Evolutionary conservation across 2,113 vertebrate genomes (phyloP).

Genomic region (Corythornis vintsioides): DNA sequence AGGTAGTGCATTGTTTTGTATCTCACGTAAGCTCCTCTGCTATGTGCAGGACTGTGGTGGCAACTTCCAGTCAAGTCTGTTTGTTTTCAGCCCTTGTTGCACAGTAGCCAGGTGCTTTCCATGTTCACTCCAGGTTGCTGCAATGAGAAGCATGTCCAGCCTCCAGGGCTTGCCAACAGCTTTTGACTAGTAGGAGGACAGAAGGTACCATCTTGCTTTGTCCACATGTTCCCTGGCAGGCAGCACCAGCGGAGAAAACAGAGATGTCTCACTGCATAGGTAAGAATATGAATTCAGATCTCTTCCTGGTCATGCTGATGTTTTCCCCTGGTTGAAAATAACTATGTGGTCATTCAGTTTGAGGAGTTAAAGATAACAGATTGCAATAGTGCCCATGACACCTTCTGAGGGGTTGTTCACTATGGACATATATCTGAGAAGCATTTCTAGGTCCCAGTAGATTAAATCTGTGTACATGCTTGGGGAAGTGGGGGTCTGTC

Average conservation of each 20-base stretch:
- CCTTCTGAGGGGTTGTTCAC: not conserved
- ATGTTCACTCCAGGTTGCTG: not conserved
- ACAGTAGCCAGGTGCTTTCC: conserved; percentile 57
- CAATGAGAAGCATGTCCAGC: conserved; percentile 6
- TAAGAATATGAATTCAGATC: not conserved
- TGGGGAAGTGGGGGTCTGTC: not conserved
- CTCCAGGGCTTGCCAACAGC: not conserved
- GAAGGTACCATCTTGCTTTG: not conserved
- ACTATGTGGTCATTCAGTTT: not conserved
- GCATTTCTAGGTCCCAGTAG: not conserved
- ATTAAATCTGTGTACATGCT: not conserved
- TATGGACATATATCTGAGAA: not conserved
- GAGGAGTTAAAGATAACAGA: not conserved
- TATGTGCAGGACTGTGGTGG: not conserved
- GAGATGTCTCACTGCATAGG: not conserved
- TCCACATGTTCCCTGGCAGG: not conserved
- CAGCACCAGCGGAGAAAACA: not conserved
- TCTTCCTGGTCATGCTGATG: not conserved
- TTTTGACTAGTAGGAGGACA: not conserved
- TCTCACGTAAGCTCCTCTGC: not conserved
- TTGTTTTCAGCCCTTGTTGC: conserved; percentile 45
- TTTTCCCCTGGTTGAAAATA: not conserved
- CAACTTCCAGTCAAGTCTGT: conserved; percentile 38
- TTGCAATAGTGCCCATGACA: not conserved
- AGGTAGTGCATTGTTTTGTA: not conserved